Conservation (phyloP, 2,888 invertebrate species). For the Mamestra brassicae region DNA sequence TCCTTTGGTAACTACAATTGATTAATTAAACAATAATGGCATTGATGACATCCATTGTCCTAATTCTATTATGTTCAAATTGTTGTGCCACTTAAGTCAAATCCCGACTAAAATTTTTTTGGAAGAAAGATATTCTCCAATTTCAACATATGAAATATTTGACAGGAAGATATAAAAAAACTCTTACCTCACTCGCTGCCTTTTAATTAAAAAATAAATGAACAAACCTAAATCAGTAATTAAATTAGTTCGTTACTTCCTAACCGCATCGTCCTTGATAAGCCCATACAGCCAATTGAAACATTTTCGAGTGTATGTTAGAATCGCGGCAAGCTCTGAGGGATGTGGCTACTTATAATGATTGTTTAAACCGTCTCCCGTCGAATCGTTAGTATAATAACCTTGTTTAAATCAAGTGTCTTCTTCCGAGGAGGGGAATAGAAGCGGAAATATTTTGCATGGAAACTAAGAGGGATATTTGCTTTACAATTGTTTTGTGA, state of each 20-base stretch:
- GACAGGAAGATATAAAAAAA: neutral
- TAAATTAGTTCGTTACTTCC: slow-evolving; percentile 46
- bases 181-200: neutral
- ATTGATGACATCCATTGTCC: neutral
- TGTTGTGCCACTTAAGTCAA: neutral
- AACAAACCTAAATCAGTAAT: slow-evolving; percentile 35
- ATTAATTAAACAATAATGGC: neutral
- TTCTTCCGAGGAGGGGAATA: slow-evolving; percentile 76
- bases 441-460: slow-evolving; percentile 65
- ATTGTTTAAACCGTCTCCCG: slow-evolving; percentile 74
- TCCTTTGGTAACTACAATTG: neutral
- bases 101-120: neutral
- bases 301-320: slow-evolving; percentile 60
- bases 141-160: neutral
- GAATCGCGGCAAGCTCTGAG: slow-evolving; percentile 60
- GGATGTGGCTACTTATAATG: slow-evolving; percentile 78
- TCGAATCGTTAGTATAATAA: slow-evolving; percentile 76
- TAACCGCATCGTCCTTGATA: slow-evolving; percentile 38
- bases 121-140: neutral
- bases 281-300: slow-evolving; percentile 55
- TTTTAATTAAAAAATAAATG: slow-evolving; percentile 2
- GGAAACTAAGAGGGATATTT: slow-evolving; percentile 61
- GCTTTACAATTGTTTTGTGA: slow-evolving; percentile 42
- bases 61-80: neutral
- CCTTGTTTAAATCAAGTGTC: slow-evolving; percentile 76